phyloP scores from a whole-genome alignment of 92 coral and sea anemone genomes.

The Parazoanthus swiftii region DNA sequence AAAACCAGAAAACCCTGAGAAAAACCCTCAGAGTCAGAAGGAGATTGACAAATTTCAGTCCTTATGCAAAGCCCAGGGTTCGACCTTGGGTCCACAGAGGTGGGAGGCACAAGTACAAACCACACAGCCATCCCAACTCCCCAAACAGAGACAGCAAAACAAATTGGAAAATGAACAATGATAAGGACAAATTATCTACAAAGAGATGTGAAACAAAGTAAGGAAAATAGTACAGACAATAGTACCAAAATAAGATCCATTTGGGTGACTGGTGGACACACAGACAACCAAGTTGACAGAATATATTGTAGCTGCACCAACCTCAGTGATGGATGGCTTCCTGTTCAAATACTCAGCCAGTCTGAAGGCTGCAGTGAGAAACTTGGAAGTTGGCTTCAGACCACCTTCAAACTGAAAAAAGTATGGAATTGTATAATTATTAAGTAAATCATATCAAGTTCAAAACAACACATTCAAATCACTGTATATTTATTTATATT shows the following conservation, averaged over 20 bases:
- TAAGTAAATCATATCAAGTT: neutral
- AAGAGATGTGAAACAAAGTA: neutral
- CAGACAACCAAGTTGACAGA: neutral
- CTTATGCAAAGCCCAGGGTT: no score
- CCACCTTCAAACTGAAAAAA: constrained; percentile 93
- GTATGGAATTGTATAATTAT: neutral
- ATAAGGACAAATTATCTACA: no score
- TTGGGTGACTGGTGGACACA: neutral
- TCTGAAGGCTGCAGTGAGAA: constrained; percentile 74
- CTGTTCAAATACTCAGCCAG: constrained; percentile 69
- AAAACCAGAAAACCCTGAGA: neutral
- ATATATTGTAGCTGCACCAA: neutral
- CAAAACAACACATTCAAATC: no score
- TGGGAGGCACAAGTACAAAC: no score
- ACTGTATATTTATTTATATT: no score
- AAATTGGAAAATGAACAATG: neutral
- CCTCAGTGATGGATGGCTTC: constrained; percentile 92
- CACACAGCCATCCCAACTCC: no score
- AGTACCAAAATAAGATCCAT: neutral
- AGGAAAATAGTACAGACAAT: neutral
- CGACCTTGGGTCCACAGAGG: no score
- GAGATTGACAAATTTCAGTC: no score
- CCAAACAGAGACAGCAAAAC: neutral
- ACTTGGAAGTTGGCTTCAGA: constrained; percentile 68
- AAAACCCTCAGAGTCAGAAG: no score